phyloP scores from a whole-genome alignment of 1,140 invertebrate genomes.

The Drosophila kikkawai region DNA sequence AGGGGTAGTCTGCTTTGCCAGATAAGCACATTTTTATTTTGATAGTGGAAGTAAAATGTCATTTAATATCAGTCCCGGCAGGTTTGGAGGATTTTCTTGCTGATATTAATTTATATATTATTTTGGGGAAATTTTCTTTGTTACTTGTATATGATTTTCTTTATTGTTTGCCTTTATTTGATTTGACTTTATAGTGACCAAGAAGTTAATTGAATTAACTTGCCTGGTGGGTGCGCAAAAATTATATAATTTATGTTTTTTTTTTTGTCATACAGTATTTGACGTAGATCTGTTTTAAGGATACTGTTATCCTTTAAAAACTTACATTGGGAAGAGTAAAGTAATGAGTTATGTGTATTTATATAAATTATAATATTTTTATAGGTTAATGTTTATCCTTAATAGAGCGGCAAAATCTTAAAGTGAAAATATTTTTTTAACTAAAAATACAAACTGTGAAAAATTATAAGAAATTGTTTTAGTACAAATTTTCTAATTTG shows the following conservation, averaged over 20 bases:
- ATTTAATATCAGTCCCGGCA: slow-evolving; percentile 19
- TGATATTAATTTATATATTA: slow-evolving; percentile 3
- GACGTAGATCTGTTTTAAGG: not conserved
- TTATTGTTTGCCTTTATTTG: not conserved
- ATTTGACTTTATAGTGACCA: slow-evolving; percentile 2
- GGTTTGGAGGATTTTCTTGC: slow-evolving; percentile 8
- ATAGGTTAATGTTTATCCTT: not conserved
- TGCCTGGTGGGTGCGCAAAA: not conserved
- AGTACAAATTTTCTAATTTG: too few relatives aligned
- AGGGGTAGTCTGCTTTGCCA: slow-evolving; percentile 14
- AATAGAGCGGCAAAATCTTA: not conserved
- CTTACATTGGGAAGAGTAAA: not conserved
- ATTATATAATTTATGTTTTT: slow-evolving; percentile 36
- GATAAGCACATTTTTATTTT: slow-evolving; percentile 55
- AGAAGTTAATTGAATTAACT: slow-evolving; percentile 18
- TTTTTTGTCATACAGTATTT: too few relatives aligned
- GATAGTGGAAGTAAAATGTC: slow-evolving; percentile 36
- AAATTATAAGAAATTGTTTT: not conserved
- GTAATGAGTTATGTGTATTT: not conserved
- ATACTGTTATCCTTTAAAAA: slow-evolving; percentile 5
- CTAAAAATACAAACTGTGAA: not conserved
- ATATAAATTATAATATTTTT: not conserved
- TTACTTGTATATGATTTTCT: not conserved
- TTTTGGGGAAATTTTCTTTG: not conserved
- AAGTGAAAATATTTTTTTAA: too few relatives aligned